phyloP scores from a whole-genome alignment of 2,888 invertebrate species.

The Eupithecia insigniata region DNA sequence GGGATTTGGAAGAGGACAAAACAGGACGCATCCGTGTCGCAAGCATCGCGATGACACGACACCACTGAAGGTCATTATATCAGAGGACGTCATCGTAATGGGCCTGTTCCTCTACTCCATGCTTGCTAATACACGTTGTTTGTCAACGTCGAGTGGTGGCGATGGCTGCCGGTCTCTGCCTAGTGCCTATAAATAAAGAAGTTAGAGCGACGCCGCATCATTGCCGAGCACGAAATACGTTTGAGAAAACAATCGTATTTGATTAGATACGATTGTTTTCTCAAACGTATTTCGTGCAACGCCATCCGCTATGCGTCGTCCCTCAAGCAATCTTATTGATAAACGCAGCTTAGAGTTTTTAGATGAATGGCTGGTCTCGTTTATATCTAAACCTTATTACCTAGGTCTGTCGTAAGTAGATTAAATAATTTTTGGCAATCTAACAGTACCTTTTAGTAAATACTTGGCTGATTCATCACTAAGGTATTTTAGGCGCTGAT shows the following conservation, averaged over 20 bases:
- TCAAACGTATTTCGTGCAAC: conserved; percentile 60
- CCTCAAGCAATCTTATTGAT: conserved; percentile 48
- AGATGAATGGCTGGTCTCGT: conserved; percentile 57
- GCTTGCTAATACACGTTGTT: conserved; percentile 68
- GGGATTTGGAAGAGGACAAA: conserved; percentile 20
- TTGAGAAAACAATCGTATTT: conserved; percentile 57
- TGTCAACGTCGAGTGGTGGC: conserved; percentile 72
- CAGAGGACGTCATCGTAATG: conserved; percentile 61
- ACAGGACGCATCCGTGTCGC: conserved; percentile 47
- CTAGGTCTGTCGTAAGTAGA: not conserved
- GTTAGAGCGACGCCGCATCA: conserved; percentile 58
- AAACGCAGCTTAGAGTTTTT: conserved; percentile 30
- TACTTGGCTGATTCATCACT: not conserved
- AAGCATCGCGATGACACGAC: conserved; percentile 52
- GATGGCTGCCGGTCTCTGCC: conserved; percentile 60
- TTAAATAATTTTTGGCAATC: not conserved
- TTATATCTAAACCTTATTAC: conserved; percentile 13
- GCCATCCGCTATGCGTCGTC: conserved; percentile 28
- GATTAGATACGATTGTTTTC: too few species aligned
- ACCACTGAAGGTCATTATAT: conserved; percentile 58
- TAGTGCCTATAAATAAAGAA: conserved; percentile 76
- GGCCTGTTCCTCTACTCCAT: conserved; percentile 57
- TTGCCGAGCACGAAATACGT: conserved; percentile 50
- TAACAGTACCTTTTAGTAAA: not conserved
- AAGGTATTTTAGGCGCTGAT: not conserved